Base-by-base conservation (phyloP, 2,113 vertebrate species). In the Nycticebus coucang region DNA sequence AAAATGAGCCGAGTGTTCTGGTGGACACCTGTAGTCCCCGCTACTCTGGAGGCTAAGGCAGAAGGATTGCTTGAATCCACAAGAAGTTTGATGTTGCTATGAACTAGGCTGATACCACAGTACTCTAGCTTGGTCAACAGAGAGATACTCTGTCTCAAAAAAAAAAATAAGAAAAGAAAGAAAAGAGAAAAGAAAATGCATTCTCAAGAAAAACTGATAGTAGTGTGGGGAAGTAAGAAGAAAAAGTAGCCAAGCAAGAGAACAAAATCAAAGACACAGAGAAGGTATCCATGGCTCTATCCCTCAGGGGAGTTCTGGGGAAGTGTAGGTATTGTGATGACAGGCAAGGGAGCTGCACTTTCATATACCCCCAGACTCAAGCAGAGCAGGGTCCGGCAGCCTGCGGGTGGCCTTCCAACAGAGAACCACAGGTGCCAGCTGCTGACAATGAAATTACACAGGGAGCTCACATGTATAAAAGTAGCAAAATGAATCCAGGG, bases 331-430 rank as follows among this genome's bases (percentile, higher is more conserved):
- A 35, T 45, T 33, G 15, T 4, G 14, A 37, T 33, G 87, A 71
- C 22, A 57, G 21, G 72, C 7, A 41, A 87, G 50, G n/a, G 26
- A 45, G 28, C 21, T 60, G 26, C 9, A 33, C 55, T 64, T 72
- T 14, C 0, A 14, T 35, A 18, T 55, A 69, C 2, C 26, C 69
- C n/a, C 0, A 9, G 1, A 8, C 22, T 5, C 33, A 59, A 68
- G 35, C 33, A 60, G 60, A 81, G 33, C 17, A 37, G 53, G 26
- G 18, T 30, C 50, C 28, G 21, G 55, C 41, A 45, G n/a, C 45
- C 41, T 41, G 30, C 12, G 24, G 30, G 60, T 7, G 30, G 18
- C 30, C 45, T 9, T 75, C 37, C 59, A 30, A 24, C n/a, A 33
- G 22, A 53, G 18, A 71, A 62, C 24, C 7, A 4, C n/a, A 26